Percentiles rank a stretch among this genome's conserved stretches.
phyloP scores from a whole-genome alignment of 2,113 vertebrate species.

The Riparia riparia region DNA sequence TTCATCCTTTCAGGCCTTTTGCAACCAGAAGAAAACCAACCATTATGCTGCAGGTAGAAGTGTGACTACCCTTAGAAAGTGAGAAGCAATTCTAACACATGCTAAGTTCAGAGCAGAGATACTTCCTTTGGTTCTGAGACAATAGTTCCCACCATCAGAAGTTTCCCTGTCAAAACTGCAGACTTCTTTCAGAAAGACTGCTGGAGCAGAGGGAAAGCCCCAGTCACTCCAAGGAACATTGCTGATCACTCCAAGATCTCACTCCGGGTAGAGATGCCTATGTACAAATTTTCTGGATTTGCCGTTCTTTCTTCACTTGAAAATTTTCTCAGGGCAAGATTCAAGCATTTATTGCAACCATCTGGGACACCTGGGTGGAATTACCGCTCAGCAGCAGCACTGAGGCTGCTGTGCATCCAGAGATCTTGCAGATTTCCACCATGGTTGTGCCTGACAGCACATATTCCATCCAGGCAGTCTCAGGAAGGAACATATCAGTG shows the following conservation, averaged over 20 bases:
- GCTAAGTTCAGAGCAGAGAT: neutral
- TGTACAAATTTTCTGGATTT: neutral
- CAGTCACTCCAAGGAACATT: neutral
- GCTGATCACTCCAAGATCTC: neutral
- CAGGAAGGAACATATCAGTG: neutral
- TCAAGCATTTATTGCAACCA: conserved; percentile 48
- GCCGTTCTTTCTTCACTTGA: neutral
- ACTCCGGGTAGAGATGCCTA: neutral
- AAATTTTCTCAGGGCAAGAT: conserved; percentile 23
- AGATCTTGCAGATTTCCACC: conserved; percentile 48
- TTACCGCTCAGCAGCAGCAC: conserved; percentile 39
- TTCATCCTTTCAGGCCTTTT: neutral
- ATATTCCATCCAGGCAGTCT: neutral
- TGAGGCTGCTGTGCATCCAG: conserved; percentile 25
- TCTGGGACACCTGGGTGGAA: conserved; percentile 59
- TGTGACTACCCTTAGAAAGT: neutral
- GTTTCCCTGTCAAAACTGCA: neutral
- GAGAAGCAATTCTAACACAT: neutral
- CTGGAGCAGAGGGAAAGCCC: neutral
- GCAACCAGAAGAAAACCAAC: neutral
- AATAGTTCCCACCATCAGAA: neutral
- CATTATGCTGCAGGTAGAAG: neutral
- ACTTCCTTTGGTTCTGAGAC: neutral
- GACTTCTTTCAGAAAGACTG: neutral
- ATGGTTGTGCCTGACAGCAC: neutral